Evolutionary conservation across 1,140 invertebrate species (phyloP), one percentile per base, ranked within the genome.

Genomic region (Zaprionus africanus): DNA sequence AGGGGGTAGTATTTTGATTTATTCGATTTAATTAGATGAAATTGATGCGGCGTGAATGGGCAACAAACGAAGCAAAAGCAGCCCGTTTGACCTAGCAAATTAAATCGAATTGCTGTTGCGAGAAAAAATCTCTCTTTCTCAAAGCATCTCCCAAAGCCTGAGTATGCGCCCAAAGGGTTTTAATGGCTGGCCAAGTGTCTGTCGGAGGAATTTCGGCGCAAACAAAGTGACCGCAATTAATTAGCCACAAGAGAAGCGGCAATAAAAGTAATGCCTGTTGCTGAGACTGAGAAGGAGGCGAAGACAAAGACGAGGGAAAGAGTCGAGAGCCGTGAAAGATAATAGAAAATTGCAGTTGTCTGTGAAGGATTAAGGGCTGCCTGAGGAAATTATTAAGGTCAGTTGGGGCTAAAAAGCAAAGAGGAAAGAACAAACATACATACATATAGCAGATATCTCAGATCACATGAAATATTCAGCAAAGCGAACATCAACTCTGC

Each of bases 201-300:
- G 31, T 34, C 76, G 67, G 49, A 67, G 78, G 67, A 78, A 86
- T 79, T 79, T 71, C 62, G 17, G 43, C 51, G 41, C 49, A 56
- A 58, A 72, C 34, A 79, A 79, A 88, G 76, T 79, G 85, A 88
- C 85, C 85, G 85, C 85, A 88, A 88, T 88, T 88, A 88, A 88
- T 88, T 88, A 88, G 79, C 63, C 78, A 74, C 83, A 83, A 88
- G 81, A 83, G 81, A 64, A 76, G 57, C 62, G 66, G 75, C 82
- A 81, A 84, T 85, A 75, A 75, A 84, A 84, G 81, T 85, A 84
- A 81, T 49, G 53, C 53, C 63, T 69, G 67, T 78, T 62, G 51
- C 41, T 46, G 53, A 31, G 24, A 65, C 51, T 61, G 34, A 46
- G 17, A 41, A 1, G 6, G 9, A 5, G 26, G 5, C 22, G 41